Percentiles rank a stretch among this genome's conserved stretches.
These are phyloP conservation scores for Sterna hirundo DNA, from an alignment of 2,113 vertebrate species.

Conservation along the genomic window DNA sequence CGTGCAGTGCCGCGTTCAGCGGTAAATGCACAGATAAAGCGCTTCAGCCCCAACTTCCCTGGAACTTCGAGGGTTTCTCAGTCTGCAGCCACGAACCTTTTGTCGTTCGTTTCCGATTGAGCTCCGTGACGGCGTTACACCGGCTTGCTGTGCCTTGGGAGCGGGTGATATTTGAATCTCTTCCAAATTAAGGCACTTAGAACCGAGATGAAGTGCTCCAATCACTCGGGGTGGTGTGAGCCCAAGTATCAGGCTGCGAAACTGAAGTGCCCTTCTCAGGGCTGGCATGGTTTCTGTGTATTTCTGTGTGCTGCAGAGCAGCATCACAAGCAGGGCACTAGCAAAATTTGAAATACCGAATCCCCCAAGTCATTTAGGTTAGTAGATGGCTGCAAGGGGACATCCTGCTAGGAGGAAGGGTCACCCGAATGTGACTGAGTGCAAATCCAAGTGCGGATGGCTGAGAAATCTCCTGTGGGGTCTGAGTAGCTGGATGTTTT, in stretches of 20 bases:
- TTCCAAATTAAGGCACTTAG: neutral
- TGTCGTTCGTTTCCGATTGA: neutral
- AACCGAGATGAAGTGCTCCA: neutral
- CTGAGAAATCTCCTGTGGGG: neutral
- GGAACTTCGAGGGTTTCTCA: neutral
- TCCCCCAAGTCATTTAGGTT: neutral
- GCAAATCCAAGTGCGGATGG: neutral
- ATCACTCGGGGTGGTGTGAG: neutral
- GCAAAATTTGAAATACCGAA: no score
- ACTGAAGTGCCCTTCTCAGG: neutral
- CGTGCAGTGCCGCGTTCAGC: neutral
- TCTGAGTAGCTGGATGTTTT: neutral
- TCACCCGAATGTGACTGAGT: neutral
- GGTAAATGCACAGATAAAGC: accelerated
- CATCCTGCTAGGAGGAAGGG: neutral
- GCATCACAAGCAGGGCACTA: neutral
- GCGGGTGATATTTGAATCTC: neutral
- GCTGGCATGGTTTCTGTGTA: neutral
- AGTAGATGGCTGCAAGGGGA: neutral
- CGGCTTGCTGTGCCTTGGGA: neutral
- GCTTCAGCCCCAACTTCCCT: neutral
- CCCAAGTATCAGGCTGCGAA: neutral
- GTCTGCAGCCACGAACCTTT: neutral
- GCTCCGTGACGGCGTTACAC: neutral
- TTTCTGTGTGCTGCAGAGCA: neutral